Evolutionary conservation across 2,888 invertebrate species (phyloP), one percentile per base, ranked within the genome.

Genomic region (Xanthia togata): DNA sequence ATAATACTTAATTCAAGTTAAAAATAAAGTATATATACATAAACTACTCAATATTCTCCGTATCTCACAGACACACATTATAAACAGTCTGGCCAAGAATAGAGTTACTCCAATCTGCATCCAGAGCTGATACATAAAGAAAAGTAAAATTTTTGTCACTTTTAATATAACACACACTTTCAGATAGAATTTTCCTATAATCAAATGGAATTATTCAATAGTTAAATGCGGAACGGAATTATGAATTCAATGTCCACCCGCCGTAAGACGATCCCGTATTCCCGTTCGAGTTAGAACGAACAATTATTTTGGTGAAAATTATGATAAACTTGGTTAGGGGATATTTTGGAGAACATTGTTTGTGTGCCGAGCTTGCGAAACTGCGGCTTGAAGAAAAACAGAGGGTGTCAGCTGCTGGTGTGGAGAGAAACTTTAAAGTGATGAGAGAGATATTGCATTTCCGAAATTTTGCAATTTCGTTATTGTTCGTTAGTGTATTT

Each of bases 131-230:
- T 41, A 31, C 63, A 67, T 63, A 38, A 38, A 55, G 26, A 47
- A 53, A 65, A 38, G 0, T 20, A 2, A 23, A 12, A 35, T 14
- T 23, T 60, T 5, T 38, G 59, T 35, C 64, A 47, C 64, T 57
- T 70, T 71, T 44, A 73, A 76, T 55, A 60, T 41, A 53, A 60
- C 38, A 23, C 71, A 75, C 20, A 63, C 50, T 79, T 70, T 70
- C 20, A 70, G 60, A 81, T 76, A 38, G 0, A 55, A 47, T 57
- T 63, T 44, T 44, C 14, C 14, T 44, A 47, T 79, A 75, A 77
- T 70, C 57, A 72, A 78, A 72, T 74, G 50, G 67, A 82, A 74
- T 87, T 87, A 84, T 87, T 84, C 73, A 87, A 73, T 75, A 65
- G 73, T 67, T 70, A 44, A 81, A 75, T 67, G 67, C 60, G 60